Conservation (phyloP, 2,888 invertebrate genomes). For the Doris montereyensis region DNA sequence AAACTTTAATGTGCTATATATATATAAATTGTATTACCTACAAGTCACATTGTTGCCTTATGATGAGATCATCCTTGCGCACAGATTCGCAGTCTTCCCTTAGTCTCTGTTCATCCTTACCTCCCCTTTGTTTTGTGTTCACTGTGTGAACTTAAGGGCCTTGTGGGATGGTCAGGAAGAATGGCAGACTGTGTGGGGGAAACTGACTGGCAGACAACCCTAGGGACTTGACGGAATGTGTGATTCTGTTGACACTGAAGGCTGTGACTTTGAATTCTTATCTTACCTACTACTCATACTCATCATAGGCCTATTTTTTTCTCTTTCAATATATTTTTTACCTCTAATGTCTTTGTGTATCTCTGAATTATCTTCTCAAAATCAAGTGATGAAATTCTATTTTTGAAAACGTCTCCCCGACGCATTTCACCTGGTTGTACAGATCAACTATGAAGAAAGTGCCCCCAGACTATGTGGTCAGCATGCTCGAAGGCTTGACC, state of each 20-base stretch:
- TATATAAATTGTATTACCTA: too few relatives aligned
- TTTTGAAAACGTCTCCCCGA: too few relatives aligned
- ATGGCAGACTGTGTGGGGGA: background rate
- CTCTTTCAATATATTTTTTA: background rate
- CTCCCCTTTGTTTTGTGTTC: slow-evolving; percentile 17
- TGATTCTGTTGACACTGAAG: slow-evolving; percentile 45
- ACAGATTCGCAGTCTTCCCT: slow-evolving; percentile 42
- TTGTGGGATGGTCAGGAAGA: too few relatives aligned
- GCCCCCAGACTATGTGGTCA: slow-evolving; percentile 85
- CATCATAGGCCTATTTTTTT: too few relatives aligned
- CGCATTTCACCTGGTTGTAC: too few relatives aligned
- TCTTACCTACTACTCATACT: too few relatives aligned
- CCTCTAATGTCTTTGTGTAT: background rate
- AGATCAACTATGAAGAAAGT: slow-evolving; percentile 44
- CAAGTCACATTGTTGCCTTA: too few relatives aligned
- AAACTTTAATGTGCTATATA: too few relatives aligned
- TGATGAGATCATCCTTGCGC: slow-evolving; percentile 53
- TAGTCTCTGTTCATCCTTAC: background rate
- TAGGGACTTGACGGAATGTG: slow-evolving; percentile 45
- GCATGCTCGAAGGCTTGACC: slow-evolving; percentile 84
- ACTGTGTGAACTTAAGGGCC: too few relatives aligned
- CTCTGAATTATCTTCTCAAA: background rate
- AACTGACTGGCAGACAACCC: slow-evolving; percentile 38
- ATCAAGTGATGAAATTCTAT: too few relatives aligned
- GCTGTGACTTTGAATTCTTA: too few relatives aligned